phyloP scores from a whole-genome alignment of 2,888 invertebrate genomes.

The Brachypterus glaber region DNA sequence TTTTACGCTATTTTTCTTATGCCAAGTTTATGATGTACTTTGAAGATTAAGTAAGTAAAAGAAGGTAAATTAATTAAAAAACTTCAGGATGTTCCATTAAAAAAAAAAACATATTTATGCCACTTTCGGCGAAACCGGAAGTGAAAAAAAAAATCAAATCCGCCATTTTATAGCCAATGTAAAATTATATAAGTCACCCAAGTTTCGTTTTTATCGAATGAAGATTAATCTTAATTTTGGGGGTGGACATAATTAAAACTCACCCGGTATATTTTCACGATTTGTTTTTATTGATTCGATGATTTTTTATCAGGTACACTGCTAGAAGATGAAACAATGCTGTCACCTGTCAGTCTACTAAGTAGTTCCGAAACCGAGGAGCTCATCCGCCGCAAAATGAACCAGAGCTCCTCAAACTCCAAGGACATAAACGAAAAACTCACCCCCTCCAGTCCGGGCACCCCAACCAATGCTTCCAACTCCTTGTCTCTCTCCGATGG shows the following conservation, averaged over 20 bases:
- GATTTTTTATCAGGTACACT: constrained; percentile 51
- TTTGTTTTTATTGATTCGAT: neutral
- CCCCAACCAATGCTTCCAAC: constrained; percentile 68
- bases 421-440: constrained; percentile 41
- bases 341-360: constrained; percentile 68
- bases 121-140: no score
- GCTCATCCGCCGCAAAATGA: constrained; percentile 35
- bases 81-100: neutral
- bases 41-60: no score
- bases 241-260: neutral
- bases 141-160: no score
- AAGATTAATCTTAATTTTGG: no score
- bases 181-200: no score
- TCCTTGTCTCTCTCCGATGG: constrained; percentile 75
- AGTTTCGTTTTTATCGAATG: no score
- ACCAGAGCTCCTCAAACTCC: constrained; percentile 41
- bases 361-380: constrained; percentile 56
- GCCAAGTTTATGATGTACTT: no score
- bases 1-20: no score
- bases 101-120: no score
- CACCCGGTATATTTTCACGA: neutral
- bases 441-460: constrained; percentile 52
- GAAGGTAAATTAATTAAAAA: neutral
- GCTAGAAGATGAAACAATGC: constrained; percentile 64
- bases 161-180: no score